Percentiles rank a stretch among this genome's conserved stretches.
phyloP scores from a whole-genome alignment of 1,140 invertebrate genomes.

The Drosophila kurseongensis region DNA sequence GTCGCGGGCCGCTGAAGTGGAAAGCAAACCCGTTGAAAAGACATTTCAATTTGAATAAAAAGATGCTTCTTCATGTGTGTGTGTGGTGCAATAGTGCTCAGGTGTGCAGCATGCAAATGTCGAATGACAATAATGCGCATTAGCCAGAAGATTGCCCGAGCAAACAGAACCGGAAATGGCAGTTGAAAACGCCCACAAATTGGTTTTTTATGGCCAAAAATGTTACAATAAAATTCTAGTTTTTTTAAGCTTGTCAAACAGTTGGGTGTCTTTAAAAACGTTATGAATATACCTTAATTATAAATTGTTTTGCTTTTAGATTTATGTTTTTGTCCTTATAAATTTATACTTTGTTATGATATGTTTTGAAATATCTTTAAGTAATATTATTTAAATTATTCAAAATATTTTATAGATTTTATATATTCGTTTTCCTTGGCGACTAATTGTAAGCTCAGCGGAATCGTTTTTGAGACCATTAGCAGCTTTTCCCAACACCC shows the following conservation, averaged over 20 bases:
- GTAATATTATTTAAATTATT: no score
- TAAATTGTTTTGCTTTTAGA: not conserved
- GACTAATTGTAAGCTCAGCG: no score
- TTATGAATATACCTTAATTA: no score
- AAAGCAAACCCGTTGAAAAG: slow-evolving; percentile 82
- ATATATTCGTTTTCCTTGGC: no score
- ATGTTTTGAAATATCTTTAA: no score
- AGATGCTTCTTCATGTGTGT: slow-evolving; percentile 26
- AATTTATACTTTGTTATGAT: no score
- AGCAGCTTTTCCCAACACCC: not conserved
- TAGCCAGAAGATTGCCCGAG: slow-evolving; percentile 69
- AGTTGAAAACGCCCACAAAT: slow-evolving; percentile 32
- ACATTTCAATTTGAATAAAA: slow-evolving; percentile 81
- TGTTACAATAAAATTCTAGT: not conserved
- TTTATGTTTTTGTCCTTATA: not conserved
- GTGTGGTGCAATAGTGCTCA: slow-evolving; percentile 8
- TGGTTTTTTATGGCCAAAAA: slow-evolving; percentile 23
- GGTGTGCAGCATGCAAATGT: slow-evolving; percentile 69
- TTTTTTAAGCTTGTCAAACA: not conserved
- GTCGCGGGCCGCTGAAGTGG: slow-evolving; percentile 75
- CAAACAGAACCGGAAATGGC: slow-evolving; percentile 50
- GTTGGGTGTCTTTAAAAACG: no score
- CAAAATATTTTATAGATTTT: no score
- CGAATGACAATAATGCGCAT: slow-evolving; percentile 73
- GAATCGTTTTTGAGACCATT: not conserved